Evolutionary conservation across 2,888 invertebrate genomes (phyloP).

Genomic region (Mayetiola destructor): DNA sequence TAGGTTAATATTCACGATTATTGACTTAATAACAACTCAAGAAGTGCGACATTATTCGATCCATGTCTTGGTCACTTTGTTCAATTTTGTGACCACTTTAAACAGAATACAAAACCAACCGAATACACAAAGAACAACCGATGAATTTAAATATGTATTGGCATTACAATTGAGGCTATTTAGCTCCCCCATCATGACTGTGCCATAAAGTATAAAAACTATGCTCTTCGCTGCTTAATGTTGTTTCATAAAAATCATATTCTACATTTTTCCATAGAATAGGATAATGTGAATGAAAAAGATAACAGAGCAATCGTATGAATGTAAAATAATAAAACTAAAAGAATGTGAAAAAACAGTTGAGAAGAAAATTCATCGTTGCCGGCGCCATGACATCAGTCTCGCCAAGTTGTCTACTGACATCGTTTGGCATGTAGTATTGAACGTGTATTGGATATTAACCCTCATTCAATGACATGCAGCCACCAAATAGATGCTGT

Average conservation of each 20-base stretch:
- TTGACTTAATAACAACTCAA: too few relatives aligned
- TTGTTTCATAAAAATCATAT: not conserved
- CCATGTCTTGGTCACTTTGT: too few relatives aligned
- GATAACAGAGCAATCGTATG: not conserved
- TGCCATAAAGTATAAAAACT: not conserved
- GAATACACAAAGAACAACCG: too few relatives aligned
- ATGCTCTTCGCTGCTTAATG: not conserved
- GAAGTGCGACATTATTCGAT: too few relatives aligned
- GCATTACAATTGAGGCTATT: too few relatives aligned
- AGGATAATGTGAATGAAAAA: not conserved
- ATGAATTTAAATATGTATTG: too few relatives aligned
- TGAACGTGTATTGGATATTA: not conserved
- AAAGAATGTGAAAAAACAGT: not conserved
- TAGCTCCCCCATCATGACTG: not conserved
- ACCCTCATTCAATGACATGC: not conserved
- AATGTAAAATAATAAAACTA: too few relatives aligned
- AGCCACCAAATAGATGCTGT: slow-evolving; percentile 3
- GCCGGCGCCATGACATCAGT: slow-evolving; percentile 9
- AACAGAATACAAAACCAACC: too few relatives aligned
- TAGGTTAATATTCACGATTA: too few relatives aligned
- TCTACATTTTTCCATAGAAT: not conserved
- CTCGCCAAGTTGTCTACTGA: slow-evolving; percentile 10
- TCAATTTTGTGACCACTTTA: too few relatives aligned
- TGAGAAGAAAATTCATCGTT: not conserved
- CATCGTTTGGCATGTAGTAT: not conserved